Conservation (phyloP, 2,888 invertebrate species). For the Acronicta psi region DNA sequence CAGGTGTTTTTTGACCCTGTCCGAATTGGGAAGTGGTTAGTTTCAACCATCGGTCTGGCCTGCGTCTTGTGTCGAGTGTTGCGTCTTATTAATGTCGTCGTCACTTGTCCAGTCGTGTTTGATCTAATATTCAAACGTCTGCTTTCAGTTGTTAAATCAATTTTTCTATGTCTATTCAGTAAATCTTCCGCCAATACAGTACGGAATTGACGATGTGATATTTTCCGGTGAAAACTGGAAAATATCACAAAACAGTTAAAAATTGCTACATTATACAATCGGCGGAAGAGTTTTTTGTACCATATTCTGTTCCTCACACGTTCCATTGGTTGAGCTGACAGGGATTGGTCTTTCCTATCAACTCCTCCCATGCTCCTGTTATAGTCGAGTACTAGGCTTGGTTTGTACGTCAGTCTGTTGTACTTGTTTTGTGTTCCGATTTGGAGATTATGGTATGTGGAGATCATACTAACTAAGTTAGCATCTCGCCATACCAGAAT, state of each 20-base stretch:
- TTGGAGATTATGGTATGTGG: no score
- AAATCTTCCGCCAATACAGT: constrained; percentile 35
- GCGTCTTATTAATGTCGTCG: constrained; percentile 3
- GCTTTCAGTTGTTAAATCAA: constrained; percentile 41
- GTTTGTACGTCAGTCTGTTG: no score
- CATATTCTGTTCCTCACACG: constrained; percentile 7
- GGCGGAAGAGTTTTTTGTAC: constrained; percentile 42
- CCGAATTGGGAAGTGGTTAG: constrained; percentile 40
- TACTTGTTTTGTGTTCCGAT: no score
- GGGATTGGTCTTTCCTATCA: constrained; percentile 7
- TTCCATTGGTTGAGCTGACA: constrained; percentile 6
- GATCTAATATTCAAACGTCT: constrained; percentile 10
- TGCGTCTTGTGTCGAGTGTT: constrained; percentile 10
- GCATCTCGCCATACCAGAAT: no score
- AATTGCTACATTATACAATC: constrained; percentile 30
- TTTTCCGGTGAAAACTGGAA: constrained; percentile 15
- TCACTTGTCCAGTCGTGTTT: constrained; percentile 8
- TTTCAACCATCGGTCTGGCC: constrained; percentile 8
- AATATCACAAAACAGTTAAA: constrained; percentile 44
- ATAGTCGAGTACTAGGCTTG: neutral
- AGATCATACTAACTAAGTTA: no score
- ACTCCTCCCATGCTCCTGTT: constrained; percentile 3
- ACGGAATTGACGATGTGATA: constrained; percentile 36
- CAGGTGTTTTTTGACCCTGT: constrained; percentile 27
- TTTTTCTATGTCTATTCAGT: constrained; percentile 26